Percentiles rank a stretch among this genome's conserved stretches.
Conservation (phyloP, 2,888 invertebrate species). For the Sarcophaga carnaria region DNA sequence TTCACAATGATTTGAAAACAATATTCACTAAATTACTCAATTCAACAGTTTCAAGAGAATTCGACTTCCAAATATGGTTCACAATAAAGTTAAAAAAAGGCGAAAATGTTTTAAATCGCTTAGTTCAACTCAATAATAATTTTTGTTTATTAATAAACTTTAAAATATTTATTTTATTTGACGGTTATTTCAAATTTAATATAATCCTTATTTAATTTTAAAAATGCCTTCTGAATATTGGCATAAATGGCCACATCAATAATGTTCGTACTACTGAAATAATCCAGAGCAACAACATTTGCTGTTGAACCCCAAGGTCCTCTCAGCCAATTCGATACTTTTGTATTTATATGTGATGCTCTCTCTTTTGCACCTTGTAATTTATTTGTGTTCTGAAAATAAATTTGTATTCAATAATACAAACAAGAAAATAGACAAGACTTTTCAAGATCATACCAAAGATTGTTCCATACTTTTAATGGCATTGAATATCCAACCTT, state of each 20-base stretch:
- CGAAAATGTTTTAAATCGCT: too few species aligned
- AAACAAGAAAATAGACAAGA: not conserved
- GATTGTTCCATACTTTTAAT: slow-evolving; percentile 78
- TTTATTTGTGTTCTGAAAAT: slow-evolving; percentile 74
- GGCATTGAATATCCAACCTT: slow-evolving; percentile 79
- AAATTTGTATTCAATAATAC: not conserved
- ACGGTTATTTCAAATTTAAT: slow-evolving; percentile 76
- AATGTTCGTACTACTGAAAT: slow-evolving; percentile 87
- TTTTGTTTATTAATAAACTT: too few species aligned
- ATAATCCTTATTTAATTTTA: slow-evolving; percentile 75
- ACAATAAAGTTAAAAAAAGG: too few species aligned
- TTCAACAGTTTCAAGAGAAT: too few species aligned
- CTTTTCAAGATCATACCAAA: slow-evolving; percentile 69
- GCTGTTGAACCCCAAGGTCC: slow-evolving; percentile 86
- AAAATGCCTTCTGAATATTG: slow-evolving; percentile 80
- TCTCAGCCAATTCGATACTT: slow-evolving; percentile 86
- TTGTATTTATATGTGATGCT: slow-evolving; percentile 83
- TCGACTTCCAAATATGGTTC: too few species aligned
- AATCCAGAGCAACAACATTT: slow-evolving; percentile 89
- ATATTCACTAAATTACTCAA: too few species aligned
- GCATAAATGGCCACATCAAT: slow-evolving; percentile 86
- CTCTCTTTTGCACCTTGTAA: slow-evolving; percentile 78
- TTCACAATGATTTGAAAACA: too few species aligned
- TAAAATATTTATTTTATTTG: slow-evolving; percentile 51
- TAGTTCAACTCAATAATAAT: too few species aligned